Evolutionary conservation across 2,888 invertebrate genomes (phyloP), one percentile per base, ranked within the genome.

Genomic region (Sialis lutaria): DNA sequence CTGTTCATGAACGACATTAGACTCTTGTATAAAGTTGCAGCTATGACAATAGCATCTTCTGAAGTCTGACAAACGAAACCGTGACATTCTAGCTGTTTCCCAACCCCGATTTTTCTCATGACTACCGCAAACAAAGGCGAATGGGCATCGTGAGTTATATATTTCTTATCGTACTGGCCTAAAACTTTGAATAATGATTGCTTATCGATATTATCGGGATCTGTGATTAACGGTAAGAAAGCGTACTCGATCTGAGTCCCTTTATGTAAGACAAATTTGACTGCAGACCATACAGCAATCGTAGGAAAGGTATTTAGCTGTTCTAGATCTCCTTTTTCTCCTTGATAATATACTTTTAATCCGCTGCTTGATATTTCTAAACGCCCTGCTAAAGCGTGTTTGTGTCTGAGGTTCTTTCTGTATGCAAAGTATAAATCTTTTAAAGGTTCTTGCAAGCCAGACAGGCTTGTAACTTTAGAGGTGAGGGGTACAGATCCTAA

Each of bases 221-320:
- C 86, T 41, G 85, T 82, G 51, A 85, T 83, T 8, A 91, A 66
- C 4, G 91, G 91, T 52, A 90, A 67, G 61, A 91, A 91, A 34
- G 90, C 89, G 60, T 77, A 83, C 32, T 71, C 70, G 44, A 60
- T 64, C 5, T 69, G 67, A 40, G 73, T 70, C 47, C 74, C 73
- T 52, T 74, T 74, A 51, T 82, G 79, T 13, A 82, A 74, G 6
- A 85, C 80, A 60, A 90, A 84, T 63, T 88, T 86, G 2, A 91
- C 81, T 0, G 90, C 89, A 12, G 90, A 90, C 91, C 91, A 91
- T 2, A 91, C 90, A 1, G 90, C 90, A 63, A 91, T 91, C 42
- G 88, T 84, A 13, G 89, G 84, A 58, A 90, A 91, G 2, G 89
- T 85, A 58, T 90, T 89, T 46, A 82, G 62, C 57, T 75, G 73